Evolutionary conservation across 2,113 vertebrate genomes (phyloP), one percentile per base, ranked within the genome.

Genomic region (Stigmatopora nigra): DNA sequence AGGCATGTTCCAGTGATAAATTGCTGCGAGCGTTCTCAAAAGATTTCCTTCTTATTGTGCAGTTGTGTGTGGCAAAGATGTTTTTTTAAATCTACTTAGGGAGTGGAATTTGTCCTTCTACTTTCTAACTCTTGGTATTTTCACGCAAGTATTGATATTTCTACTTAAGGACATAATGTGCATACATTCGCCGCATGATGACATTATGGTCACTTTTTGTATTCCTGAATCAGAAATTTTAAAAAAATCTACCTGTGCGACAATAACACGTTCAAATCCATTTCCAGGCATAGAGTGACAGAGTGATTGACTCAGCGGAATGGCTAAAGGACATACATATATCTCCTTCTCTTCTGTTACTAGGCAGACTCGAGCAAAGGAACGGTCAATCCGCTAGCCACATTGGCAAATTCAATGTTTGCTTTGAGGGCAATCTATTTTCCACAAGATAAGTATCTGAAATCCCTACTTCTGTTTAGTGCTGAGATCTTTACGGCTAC

Each of bases 301-400:
- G 65, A 67, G 73, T 68, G 64, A 72, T 71, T 82, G 77, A 86
- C 71, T 81, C 70, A 76, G 71, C 71, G 84, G 78, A 85, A 89
- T 89, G 82, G 81, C 83, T 85, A 81, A 77, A 72, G 69, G 61
- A 66, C 73, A 31, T 31, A 31, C 25, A 31, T 31, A 76, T 78
- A 65, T 84, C 68, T 58, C 77, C 74, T 70, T 81, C 76, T 70
- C 63, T 72, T 68, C 74, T 88, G 86, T 89, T 90, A 90, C 86
- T 85, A 89, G 86, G 86, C 84, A 88, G 88, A 86, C 82, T 84
- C 72, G 78, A 3, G 16, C 72, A 70, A 66, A 45, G 52, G 68
- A 84, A 61, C 65, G 62, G 64, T 74, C 5, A 14, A 67, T 73
- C 63, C 75, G 46, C 73, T 73, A 77, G 84, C 81, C 76, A 77